These are phyloP conservation scores for Pogonophryne albipinna DNA, from an alignment of 2,797 vertebrate species.

Conservation along the genomic window DNA sequence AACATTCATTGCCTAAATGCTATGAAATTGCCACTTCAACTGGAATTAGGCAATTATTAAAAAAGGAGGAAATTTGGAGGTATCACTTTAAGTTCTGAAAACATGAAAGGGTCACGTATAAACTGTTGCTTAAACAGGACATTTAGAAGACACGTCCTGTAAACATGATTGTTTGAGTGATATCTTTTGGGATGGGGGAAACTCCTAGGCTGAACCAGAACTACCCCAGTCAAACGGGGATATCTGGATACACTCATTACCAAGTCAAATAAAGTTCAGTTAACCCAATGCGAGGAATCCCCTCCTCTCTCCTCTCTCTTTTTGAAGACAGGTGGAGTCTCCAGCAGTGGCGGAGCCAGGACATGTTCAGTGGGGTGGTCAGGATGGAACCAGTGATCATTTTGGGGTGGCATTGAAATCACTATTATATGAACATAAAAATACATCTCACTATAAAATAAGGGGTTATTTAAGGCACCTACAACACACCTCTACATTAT, in stretches of 20 bases:
- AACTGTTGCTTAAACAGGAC: neutral
- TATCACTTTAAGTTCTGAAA: neutral
- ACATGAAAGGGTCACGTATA: neutral
- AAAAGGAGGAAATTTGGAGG: neutral
- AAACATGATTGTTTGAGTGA: neutral
- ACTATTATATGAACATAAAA: no score
- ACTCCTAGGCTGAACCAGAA: neutral
- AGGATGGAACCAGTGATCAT: no score
- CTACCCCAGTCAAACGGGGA: constrained; percentile 21
- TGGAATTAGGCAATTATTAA: constrained; percentile 4
- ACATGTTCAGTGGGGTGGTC: no score
- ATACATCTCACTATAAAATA: no score
- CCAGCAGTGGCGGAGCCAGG: no score
- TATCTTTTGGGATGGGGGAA: neutral
- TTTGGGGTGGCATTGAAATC: no score
- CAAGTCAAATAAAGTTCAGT: constrained; percentile 22
- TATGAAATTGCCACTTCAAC: neutral
- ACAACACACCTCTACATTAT: no score
- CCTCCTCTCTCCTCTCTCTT: neutral
- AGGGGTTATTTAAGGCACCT: no score
- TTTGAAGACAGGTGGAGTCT: constrained; percentile 46
- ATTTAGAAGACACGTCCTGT: constrained; percentile 12
- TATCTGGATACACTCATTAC: constrained; percentile 19
- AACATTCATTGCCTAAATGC: neutral
- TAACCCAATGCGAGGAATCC: constrained; percentile 18